Percentiles rank a stretch among this genome's conserved stretches.
Evolutionary conservation across 2,888 invertebrate species (phyloP).

Genomic region (Lacanobia oleracea): DNA sequence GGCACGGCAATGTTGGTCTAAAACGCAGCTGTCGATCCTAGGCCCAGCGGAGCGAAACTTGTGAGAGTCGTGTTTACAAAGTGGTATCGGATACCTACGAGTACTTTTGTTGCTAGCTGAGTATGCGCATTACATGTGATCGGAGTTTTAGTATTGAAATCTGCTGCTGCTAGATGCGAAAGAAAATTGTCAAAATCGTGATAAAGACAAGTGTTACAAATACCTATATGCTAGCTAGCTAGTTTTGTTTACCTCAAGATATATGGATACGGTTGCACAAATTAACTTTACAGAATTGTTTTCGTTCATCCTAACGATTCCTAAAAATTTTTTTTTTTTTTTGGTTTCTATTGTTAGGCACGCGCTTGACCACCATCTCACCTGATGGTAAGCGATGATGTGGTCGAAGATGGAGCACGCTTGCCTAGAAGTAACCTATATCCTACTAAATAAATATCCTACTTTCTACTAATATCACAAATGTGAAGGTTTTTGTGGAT

Average conservation of each 20-base stretch:
- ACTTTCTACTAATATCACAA: too few relatives aligned
- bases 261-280: background rate
- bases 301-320: too few relatives aligned
- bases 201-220: too few relatives aligned
- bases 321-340: too few relatives aligned
- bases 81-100: background rate
- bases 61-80: slow-evolving; percentile 16
- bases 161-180: background rate
- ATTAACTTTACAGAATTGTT: background rate
- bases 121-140: background rate
- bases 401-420: too few relatives aligned
- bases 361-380: too few relatives aligned
- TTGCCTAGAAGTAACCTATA: too few relatives aligned
- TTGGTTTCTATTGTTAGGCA: too few relatives aligned
- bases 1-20: slow-evolving; percentile 34
- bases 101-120: slow-evolving; percentile 34
- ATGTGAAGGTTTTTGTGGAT: too few relatives aligned
- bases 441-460: too few relatives aligned
- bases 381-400: too few relatives aligned
- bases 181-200: background rate
- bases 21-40: slow-evolving; percentile 50
- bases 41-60: slow-evolving; percentile 20
- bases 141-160: background rate
- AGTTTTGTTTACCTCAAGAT: background rate
- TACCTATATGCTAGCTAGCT: background rate